Evolutionary conservation across 92 coral and sea anemone species (phyloP).

Genomic region (Anthopleura xanthogrammica): DNA sequence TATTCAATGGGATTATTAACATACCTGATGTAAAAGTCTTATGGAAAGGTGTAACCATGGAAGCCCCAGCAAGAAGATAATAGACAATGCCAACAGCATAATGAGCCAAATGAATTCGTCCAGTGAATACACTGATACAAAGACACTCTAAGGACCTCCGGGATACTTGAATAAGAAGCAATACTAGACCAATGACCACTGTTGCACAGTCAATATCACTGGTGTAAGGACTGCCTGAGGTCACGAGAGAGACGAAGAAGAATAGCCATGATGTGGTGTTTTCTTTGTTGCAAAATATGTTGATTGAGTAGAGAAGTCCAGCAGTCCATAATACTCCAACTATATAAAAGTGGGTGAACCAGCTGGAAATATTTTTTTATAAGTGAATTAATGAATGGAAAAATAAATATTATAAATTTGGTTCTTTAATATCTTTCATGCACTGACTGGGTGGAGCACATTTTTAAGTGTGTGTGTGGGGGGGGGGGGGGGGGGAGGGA

Average conservation of each 20-base stretch:
- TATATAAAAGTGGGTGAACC: constrained; percentile 86
- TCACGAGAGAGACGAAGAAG: constrained; percentile 14
- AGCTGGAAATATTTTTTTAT: constrained; percentile 48
- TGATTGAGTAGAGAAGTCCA: neutral
- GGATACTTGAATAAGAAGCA: constrained; percentile 69
- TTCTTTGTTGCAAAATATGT: constrained; percentile 10
- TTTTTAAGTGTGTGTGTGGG: too few species aligned
- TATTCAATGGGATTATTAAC: neutral
- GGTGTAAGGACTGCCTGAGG: neutral
- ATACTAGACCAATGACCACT: constrained; percentile 59
- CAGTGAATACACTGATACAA: constrained; percentile 73
- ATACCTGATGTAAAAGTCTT: neutral
- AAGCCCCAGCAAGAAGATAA: constrained; percentile 65
- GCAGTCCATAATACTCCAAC: constrained; percentile 41
- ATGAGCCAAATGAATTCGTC: constrained; percentile 79
- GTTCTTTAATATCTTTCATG: too few species aligned
- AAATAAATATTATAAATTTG: too few species aligned
- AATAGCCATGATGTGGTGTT: constrained; percentile 14
- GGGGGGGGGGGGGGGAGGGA: too few species aligned
- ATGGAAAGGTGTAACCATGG: constrained; percentile 60
- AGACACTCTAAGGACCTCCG: constrained; percentile 83
- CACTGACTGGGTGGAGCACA: too few species aligned
- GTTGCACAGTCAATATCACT: constrained; percentile 56
- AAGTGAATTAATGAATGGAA: neutral
- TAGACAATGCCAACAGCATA: constrained; percentile 69